phyloP scores from a whole-genome alignment of 2,888 invertebrate species.

The Drosophila parthenogenetica region DNA sequence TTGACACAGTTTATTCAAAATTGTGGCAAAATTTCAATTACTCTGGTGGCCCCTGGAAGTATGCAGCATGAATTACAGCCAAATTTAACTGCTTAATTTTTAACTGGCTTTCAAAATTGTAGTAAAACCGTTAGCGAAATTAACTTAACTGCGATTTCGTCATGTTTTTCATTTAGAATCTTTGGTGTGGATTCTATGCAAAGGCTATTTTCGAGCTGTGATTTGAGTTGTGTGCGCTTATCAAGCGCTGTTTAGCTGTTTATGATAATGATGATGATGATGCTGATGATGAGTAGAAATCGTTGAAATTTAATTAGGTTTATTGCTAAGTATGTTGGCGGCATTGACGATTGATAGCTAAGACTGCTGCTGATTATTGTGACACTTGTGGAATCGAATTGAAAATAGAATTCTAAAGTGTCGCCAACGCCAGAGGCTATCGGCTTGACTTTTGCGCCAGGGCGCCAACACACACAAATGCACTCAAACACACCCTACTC shows the following conservation, averaged over 20 bases:
- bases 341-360: constrained; percentile 73
- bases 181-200: constrained; percentile 19
- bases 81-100: not conserved
- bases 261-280: constrained; percentile 9
- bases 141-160: constrained; percentile 30
- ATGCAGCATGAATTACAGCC: constrained; percentile 33
- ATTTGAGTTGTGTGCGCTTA: constrained; percentile 47
- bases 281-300: constrained; percentile 29
- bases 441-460: constrained; percentile 63
- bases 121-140: not conserved
- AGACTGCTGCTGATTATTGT: constrained; percentile 63
- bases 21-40: not conserved
- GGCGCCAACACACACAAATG: constrained; percentile 12
- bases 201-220: constrained; percentile 17
- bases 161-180: constrained; percentile 27
- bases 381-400: constrained; percentile 53
- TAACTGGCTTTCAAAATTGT: not conserved
- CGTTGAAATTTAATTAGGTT: constrained; percentile 73
- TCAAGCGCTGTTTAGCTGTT: constrained; percentile 41
- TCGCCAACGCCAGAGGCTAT: constrained; percentile 73
- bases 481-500: not conserved
- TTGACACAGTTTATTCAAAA: constrained; percentile 6
- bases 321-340: constrained; percentile 81
- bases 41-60: constrained; percentile 42
- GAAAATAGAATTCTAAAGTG: constrained; percentile 61